Base-by-base conservation (phyloP, 2,113 vertebrate genomes). In the Albula glossodonta region DNA sequence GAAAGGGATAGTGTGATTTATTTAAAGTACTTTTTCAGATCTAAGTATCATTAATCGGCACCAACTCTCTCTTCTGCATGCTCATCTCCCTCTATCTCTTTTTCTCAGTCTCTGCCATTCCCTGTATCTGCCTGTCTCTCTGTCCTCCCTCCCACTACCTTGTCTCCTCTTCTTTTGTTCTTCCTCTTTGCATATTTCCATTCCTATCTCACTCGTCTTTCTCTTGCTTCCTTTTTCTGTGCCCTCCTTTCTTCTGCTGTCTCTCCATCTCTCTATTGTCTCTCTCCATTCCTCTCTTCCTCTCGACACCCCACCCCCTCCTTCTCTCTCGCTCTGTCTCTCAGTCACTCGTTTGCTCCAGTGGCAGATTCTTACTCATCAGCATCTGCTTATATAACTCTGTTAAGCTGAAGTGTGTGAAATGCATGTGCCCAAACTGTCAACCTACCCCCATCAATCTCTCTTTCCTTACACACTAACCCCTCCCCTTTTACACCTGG, bases 351-450 rank as follows among this genome's bases (percentile, higher is more conserved):
- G 15, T 79, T 57, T 51, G 13, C 63, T 77, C 41, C 63, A 84
- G 60, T 84, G 83, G 60, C 83, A 84, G 66, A 50, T 3, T 74
- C 51, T 74, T 66, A 84, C 83, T 84, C 83, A 84, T 84, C 51
- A 74, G 85, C 63, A 53, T 56, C 70, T 63, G 82, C 74, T 83
- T 87, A 83, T 87, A 80, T 80, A 83, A 87, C 66, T 25, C 81
- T 12, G 86, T 80, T 79, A 66, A 80, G 51, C 56, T 70, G 70
- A 74, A 50, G 77, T 19, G 22, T 41, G 51, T 49, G 52, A 31
- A 74, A 74, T 74, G 22, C 9, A 8, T 74, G 70, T 87, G 81
- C 70, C 48, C 48, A 48, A 57, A 48, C 17, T 51, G 74, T 51
- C 82, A 63, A 52, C 49, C 60, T 78, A 66, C 48, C 51, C 60